Evolutionary conservation across 2,888 invertebrate genomes (phyloP).

Genomic region (Tridacna gigas): DNA sequence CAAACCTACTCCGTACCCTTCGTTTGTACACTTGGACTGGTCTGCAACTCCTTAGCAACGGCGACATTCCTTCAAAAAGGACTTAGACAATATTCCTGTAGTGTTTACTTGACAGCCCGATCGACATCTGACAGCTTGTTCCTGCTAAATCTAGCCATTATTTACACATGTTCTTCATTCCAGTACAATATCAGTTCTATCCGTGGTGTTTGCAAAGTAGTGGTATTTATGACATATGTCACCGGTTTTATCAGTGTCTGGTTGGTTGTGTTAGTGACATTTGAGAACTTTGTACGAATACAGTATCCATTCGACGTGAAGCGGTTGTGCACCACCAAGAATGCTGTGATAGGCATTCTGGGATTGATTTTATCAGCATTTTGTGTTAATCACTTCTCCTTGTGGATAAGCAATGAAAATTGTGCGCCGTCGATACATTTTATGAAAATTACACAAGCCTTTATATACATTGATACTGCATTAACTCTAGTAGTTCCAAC

Average conservation of each 20-base stretch:
- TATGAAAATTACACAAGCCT: conserved; percentile 41
- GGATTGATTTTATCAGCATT: conserved; percentile 51
- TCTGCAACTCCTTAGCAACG: conserved; percentile 91
- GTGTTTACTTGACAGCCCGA: conserved; percentile 91
- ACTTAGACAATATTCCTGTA: conserved; percentile 90
- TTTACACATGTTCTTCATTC: conserved; percentile 72
- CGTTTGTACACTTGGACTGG: conserved; percentile 89
- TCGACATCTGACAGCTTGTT: conserved; percentile 92
- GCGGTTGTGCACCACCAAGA: conserved; percentile 67
- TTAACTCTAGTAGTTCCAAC: conserved; percentile 68
- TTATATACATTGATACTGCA: conserved; percentile 64
- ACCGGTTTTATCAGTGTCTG: conserved; percentile 55
- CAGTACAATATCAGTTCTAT: conserved; percentile 30
- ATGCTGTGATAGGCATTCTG: conserved; percentile 62
- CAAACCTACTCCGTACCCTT: conserved; percentile 87
- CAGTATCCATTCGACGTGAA: conserved; percentile 89
- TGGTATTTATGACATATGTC: conserved; percentile 53
- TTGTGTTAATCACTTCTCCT: conserved; percentile 62
- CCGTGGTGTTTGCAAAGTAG: conserved; percentile 42
- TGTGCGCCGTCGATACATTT: conserved; percentile 40
- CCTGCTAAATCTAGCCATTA: conserved; percentile 88
- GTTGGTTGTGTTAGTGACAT: conserved; percentile 52
- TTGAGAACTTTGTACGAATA: conserved; percentile 87
- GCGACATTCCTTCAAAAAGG: conserved; percentile 91
- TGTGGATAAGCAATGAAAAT: conserved; percentile 63